Conservation (phyloP, 2,113 vertebrate genomes). For the Chloroceryle aenea region DNA sequence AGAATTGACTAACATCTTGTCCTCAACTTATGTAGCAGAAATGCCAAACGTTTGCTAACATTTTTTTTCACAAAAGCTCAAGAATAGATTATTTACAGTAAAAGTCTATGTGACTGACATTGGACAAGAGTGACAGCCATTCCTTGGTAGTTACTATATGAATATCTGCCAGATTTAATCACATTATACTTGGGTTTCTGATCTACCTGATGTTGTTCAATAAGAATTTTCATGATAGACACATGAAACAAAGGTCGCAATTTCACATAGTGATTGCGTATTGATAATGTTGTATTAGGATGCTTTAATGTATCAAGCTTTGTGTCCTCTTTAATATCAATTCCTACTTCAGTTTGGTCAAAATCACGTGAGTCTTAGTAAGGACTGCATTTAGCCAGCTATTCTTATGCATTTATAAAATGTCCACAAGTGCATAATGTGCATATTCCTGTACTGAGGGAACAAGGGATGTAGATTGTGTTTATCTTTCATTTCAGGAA, state of each 20-base stretch:
- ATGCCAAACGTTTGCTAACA: neutral
- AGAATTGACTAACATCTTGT: neutral
- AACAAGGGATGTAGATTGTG: neutral
- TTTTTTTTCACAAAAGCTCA: neutral
- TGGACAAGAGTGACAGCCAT: neutral
- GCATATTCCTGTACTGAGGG: neutral
- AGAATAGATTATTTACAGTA: neutral
- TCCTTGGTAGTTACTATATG: neutral
- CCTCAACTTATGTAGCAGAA: neutral
- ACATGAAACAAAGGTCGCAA: neutral
- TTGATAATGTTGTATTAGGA: neutral
- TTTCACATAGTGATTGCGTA: neutral
- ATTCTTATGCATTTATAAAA: neutral
- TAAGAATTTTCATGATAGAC: neutral
- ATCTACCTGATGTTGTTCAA: neutral
- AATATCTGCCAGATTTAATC: neutral
- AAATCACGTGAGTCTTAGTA: neutral
- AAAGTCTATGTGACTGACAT: neutral
- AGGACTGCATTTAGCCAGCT: neutral
- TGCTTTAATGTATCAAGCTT: neutral
- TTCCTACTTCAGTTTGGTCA: neutral
- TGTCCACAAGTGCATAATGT: neutral
- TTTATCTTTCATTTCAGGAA: neutral
- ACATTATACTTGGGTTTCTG: neutral
- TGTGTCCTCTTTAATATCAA: neutral